Evolutionary conservation across 2,888 invertebrate species (phyloP).

Genomic region (Idaea aversata): DNA sequence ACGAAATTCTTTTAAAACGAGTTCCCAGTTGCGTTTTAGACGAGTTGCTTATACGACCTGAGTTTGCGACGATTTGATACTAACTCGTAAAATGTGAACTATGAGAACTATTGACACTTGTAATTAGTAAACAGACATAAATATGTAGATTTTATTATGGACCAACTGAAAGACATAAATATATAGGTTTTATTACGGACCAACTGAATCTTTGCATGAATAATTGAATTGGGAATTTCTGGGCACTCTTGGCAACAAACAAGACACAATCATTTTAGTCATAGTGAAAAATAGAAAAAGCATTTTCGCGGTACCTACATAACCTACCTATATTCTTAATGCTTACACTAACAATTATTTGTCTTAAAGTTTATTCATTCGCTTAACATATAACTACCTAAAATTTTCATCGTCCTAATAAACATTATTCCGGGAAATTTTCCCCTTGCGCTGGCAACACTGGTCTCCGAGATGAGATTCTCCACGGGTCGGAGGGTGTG

Average conservation of each 20-base stretch:
- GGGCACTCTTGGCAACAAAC: neutral
- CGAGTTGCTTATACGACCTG: too few species aligned
- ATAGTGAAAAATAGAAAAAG: neutral
- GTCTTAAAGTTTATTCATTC: too few species aligned
- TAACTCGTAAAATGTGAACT: too few species aligned
- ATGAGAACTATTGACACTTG: too few species aligned
- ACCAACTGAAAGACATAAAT: neutral
- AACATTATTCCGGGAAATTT: conserved; percentile 14
- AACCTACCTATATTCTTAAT: neutral
- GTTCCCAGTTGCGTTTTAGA: too few species aligned
- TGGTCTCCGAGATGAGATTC: conserved; percentile 46
- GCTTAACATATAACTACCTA: neutral
- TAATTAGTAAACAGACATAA: too few species aligned
- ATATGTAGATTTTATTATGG: neutral
- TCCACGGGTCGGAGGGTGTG: conserved; percentile 56
- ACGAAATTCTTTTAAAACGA: too few species aligned
- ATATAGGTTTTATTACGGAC: neutral
- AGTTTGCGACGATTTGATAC: too few species aligned
- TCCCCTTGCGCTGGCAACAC: conserved; percentile 34
- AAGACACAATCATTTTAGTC: neutral
- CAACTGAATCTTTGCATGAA: neutral
- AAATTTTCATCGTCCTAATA: neutral
- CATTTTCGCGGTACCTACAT: neutral
- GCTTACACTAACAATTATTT: too few species aligned
- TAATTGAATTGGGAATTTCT: neutral